Percentiles rank a stretch among this genome's conserved stretches.
Evolutionary conservation across 1,140 invertebrate genomes (phyloP).

Genomic region (Nixonia krombeini): DNA sequence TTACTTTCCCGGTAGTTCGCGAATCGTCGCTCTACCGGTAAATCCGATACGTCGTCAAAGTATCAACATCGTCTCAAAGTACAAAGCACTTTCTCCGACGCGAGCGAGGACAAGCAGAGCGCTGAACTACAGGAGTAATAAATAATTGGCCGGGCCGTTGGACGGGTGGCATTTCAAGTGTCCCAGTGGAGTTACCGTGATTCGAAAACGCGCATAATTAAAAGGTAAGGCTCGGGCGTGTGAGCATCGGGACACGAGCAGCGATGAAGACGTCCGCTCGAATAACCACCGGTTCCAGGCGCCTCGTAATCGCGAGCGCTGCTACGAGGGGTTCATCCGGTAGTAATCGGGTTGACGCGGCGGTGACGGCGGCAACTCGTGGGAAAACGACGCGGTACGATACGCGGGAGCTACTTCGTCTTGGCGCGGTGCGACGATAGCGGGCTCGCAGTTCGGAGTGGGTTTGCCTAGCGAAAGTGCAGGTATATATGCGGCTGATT

Average conservation of each 20-base stretch:
- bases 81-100: no score
- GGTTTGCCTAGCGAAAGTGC: constrained; percentile 62
- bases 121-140: no score
- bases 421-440: constrained; percentile 32
- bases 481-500: constrained; percentile 68
- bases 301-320: constrained; percentile 2
- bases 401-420: constrained; percentile 26
- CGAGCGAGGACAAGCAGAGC: no score
- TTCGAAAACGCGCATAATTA: background rate
- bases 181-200: background rate
- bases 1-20: no score
- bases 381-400: constrained; percentile 46
- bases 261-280: constrained; percentile 3
- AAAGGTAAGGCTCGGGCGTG: background rate
- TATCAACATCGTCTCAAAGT: no score
- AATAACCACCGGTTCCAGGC: constrained; percentile 18
- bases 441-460: constrained; percentile 60
- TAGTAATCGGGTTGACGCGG: constrained; percentile 38
- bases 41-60: no score
- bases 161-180: background rate
- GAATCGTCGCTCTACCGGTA: no score
- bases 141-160: no score
- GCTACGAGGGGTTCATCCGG: constrained; percentile 29
- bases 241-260: background rate
- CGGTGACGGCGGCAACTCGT: no score